These are phyloP conservation scores for Aplochiton taeniatus DNA, from an alignment of 2,797 vertebrate genomes.

Conservation along the genomic window DNA sequence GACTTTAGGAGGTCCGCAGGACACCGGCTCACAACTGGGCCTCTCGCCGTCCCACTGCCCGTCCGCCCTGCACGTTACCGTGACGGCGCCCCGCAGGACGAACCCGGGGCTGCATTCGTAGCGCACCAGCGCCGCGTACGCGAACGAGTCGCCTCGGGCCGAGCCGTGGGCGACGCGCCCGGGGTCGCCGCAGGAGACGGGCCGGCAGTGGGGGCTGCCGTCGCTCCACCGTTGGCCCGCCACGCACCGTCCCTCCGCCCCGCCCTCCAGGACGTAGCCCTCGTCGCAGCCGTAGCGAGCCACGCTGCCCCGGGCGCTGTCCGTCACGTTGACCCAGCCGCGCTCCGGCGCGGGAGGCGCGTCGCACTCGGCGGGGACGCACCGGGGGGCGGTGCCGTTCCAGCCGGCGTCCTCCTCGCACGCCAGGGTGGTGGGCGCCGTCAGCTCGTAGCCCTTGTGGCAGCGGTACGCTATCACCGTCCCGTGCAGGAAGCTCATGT, in stretches of 20 bases:
- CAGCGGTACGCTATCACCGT: constrained; percentile 85
- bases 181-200: constrained; percentile 79
- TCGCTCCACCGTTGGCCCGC: constrained; percentile 85
- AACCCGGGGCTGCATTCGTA: constrained; percentile 88
- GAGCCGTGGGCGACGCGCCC: constrained; percentile 76
- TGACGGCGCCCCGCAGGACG: constrained; percentile 75
- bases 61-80: constrained; percentile 80
- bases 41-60: constrained; percentile 83
- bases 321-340: constrained; percentile 82
- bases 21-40: constrained; percentile 83
- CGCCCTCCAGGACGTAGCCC: constrained; percentile 84
- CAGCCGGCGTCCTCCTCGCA: constrained; percentile 92
- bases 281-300: constrained; percentile 84
- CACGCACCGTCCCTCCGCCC: constrained; percentile 81
- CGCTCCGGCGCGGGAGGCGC: constrained; percentile 79
- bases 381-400: constrained; percentile 91
- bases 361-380: constrained; percentile 84
- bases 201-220: constrained; percentile 76
- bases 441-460: constrained; percentile 85
- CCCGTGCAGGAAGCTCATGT: constrained; percentile 85
- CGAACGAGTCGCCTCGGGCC: constrained; percentile 74
- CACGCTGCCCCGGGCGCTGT: constrained; percentile 77
- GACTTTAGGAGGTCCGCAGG: constrained; percentile 80
- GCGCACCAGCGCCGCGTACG: constrained; percentile 70
- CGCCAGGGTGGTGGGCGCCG: constrained; percentile 73